A percentile compares a stretch with the other conserved stretches of the same genome.
Conservation (phyloP, 53 echinoderm and acorn worm genomes). For the Hippasteria phrygiana region DNA sequence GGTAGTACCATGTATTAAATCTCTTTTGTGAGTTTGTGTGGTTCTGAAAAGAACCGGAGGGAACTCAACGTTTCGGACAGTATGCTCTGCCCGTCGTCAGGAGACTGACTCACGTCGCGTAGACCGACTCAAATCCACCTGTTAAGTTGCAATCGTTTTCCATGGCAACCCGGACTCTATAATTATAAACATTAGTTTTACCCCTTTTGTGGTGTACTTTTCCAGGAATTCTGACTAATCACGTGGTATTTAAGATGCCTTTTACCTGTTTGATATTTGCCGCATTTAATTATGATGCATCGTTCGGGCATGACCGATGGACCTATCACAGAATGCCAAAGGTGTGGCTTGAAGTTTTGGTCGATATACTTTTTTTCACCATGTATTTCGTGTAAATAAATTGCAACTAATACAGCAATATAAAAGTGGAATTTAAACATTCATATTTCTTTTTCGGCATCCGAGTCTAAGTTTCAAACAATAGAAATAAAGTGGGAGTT, state of each 20-base stretch:
- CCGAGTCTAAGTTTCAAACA: not conserved
- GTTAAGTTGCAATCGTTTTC: too few species aligned
- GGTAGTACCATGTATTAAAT: too few species aligned
- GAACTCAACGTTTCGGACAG: too few species aligned
- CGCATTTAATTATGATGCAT: slow-evolving; percentile 41
- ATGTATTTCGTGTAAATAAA: slow-evolving; percentile 29
- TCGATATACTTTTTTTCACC: not conserved
- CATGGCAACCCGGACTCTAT: too few species aligned
- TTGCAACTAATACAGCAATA: not conserved
- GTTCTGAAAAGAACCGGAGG: too few species aligned
- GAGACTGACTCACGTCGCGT: too few species aligned
- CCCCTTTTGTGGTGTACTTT: too few species aligned
- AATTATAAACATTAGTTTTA: too few species aligned
- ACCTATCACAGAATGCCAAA: not conserved
- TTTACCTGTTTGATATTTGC: not conserved
- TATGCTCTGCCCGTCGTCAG: too few species aligned
- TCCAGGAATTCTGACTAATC: slow-evolving; percentile 2
- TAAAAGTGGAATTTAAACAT: not conserved
- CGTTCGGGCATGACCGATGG: not conserved
- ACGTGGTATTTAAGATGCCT: not conserved
- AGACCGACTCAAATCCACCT: too few species aligned
- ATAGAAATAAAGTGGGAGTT: not conserved
- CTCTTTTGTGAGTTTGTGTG: too few species aligned
- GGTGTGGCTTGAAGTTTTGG: slow-evolving; percentile 39
- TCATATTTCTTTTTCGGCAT: not conserved